These are phyloP conservation scores for Macroramphosus scolopax DNA, from an alignment of 2,797 vertebrate genomes.

Conservation along the genomic window DNA sequence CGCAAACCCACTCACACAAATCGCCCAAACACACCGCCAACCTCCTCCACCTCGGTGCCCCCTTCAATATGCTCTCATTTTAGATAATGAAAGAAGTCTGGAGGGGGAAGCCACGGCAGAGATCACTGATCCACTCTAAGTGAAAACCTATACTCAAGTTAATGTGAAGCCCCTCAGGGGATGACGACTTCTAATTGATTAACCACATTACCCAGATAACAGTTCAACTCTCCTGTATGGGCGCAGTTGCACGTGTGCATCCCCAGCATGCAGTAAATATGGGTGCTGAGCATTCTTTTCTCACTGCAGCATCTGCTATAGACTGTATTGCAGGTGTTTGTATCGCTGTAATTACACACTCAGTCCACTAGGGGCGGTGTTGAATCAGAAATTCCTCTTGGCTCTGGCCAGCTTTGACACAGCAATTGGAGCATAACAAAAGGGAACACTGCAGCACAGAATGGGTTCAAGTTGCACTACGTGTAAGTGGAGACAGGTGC, in stretches of 20 bases:
- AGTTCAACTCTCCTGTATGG: constrained; percentile 67
- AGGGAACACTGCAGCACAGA: constrained; percentile 32
- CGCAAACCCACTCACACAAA: constrained; percentile 48
- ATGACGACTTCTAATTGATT: constrained; percentile 77
- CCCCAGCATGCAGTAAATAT: constrained; percentile 41
- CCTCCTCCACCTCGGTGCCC: constrained; percentile 65
- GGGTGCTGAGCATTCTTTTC: constrained; percentile 53
- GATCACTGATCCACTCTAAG: constrained; percentile 78
- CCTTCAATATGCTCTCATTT: constrained; percentile 74
- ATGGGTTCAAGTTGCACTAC: constrained; percentile 29
- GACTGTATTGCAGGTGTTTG: constrained; percentile 59
- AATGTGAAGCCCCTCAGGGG: constrained; percentile 74
- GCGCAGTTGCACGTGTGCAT: constrained; percentile 62
- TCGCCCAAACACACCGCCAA: constrained; percentile 27
- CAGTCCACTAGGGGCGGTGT: constrained; percentile 71
- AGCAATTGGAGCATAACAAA: constrained; percentile 28
- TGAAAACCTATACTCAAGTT: constrained; percentile 82
- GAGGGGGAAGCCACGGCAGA: constrained; percentile 71
- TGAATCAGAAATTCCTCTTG: constrained; percentile 58
- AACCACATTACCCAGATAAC: constrained; percentile 74
- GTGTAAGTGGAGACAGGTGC: constrained; percentile 35
- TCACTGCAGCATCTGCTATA: constrained; percentile 55
- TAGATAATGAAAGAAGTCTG: constrained; percentile 78
- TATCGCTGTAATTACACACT: constrained; percentile 12
- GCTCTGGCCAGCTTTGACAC: constrained; percentile 36